phyloP scores from a whole-genome alignment of 2,797 vertebrate genomes.

The Alosa sapidissima region DNA sequence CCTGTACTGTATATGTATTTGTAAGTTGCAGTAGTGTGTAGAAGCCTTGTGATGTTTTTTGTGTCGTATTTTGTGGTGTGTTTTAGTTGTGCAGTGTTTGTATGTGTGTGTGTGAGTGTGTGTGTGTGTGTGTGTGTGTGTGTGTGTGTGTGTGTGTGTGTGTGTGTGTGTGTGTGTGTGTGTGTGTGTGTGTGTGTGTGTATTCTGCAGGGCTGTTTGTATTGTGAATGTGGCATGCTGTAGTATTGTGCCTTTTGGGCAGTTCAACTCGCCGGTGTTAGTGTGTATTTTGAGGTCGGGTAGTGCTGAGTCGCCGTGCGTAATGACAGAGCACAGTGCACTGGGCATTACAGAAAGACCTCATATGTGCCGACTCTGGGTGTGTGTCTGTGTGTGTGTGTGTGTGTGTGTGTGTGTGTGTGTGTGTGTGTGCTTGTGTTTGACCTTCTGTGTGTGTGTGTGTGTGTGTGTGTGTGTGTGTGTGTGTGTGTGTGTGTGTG shows the following conservation, averaged over 20 bases:
- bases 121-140: neutral
- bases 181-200: neutral
- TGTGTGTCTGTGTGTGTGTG: neutral
- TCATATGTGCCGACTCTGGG: neutral
- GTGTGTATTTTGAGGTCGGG: neutral
- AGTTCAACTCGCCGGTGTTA: neutral
- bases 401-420: neutral
- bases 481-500: neutral
- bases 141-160: neutral
- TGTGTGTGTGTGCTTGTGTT: slow-evolving; percentile 23
- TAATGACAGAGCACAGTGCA: slow-evolving; percentile 21
- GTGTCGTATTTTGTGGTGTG: neutral
- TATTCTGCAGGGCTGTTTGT: neutral
- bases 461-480: slow-evolving; percentile 14
- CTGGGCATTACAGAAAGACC: slow-evolving; percentile 18
- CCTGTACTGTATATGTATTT: neutral
- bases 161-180: neutral
- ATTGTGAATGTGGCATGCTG: neutral
- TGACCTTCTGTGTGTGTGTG: slow-evolving; percentile 23
- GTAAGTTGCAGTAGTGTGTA: neutral
- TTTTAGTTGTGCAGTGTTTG: neutral
- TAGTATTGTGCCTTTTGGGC: slow-evolving; percentile 10
- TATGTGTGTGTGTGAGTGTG: neutral
- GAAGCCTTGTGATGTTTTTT: neutral
- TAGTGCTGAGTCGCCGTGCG: slow-evolving; percentile 9